Evolutionary conservation across 2,888 invertebrate genomes (phyloP), one percentile per base, ranked within the genome.

Genomic region (Teleiodes luculella): DNA sequence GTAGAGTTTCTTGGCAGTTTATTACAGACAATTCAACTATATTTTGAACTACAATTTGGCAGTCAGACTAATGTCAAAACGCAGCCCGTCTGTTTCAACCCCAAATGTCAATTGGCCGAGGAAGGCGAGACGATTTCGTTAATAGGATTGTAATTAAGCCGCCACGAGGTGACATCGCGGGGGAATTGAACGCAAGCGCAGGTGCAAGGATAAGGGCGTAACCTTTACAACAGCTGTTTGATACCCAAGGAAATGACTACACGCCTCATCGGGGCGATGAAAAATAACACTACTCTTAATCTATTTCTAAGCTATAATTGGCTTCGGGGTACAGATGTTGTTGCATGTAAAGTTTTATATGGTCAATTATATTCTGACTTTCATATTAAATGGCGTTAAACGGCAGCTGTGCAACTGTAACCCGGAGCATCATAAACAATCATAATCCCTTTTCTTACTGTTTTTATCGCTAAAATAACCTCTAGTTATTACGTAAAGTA

Each of bases 201-300:
- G 88, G 88, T 89, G 88, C 80, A 71, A 74, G 75, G 75, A 77
- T 76, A 72, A 75, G 78, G 84, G 84, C 78, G 84, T 86, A 80
- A 83, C 83, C 83, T 85, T 85, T 80, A 68, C 63, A 79, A 82
- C 88, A 89, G 86, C 88, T 87, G 88, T 78, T 82, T 72, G 60
- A 68, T 69, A 62, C 74, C 69, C 70, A 66, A 79, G 80, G 80
- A 81, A 86, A 81, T 76, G 67, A 66, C 74, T 74, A 66, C 66
- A 70, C 75, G 69, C 67, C 67, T 68, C 70, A 76, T 74, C 72
- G 63, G 60, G 57, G 66, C 65, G 60, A 68, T 68, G 72, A 68
- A 68, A 73, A 77, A 76, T 72, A 72, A 72, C 58, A 13, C 35
- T 48, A 63, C 63, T 61, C 66, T 72, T 78, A 80, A 83, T 84